Percentiles rank a stretch among this genome's conserved stretches.
phyloP scores from a whole-genome alignment of 2,797 vertebrate genomes.

The Eptatretus atami region DNA sequence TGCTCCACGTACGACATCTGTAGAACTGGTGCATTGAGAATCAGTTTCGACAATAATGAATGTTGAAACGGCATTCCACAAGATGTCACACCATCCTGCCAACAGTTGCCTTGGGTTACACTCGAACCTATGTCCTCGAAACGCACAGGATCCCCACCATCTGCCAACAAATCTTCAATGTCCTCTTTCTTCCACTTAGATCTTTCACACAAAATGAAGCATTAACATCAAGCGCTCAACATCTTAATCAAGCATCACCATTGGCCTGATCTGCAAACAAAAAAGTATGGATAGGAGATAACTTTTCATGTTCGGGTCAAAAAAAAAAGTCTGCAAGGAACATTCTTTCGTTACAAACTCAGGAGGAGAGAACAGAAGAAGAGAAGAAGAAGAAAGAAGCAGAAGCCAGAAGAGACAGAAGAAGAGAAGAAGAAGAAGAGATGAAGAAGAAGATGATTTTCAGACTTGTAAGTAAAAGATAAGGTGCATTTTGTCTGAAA shows the following conservation, averaged over 20 bases:
- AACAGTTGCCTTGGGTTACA: conserved; percentile 23
- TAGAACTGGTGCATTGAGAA: conserved; percentile 65
- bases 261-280: conserved; percentile 17
- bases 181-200: conserved; percentile 66
- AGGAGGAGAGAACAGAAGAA: no score
- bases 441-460: no score
- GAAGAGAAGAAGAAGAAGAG: no score
- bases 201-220: conserved; percentile 44
- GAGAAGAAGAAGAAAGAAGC: no score
- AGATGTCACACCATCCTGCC: conserved; percentile 39
- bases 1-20: conserved; percentile 41
- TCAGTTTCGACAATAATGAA: conserved; percentile 56
- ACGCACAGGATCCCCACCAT: conserved; percentile 43
- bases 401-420: no score
- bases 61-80: conserved; percentile 43
- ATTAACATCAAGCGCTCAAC: conserved; percentile 57
- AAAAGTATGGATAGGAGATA: not conserved
- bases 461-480: no score
- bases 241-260: conserved; percentile 49
- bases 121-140: conserved; percentile 31
- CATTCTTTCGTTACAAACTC: no score
- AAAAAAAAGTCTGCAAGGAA: no score
- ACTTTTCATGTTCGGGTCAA: no score
- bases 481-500: no score
- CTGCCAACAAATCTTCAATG: conserved; percentile 31